A percentile compares a stretch with the other conserved stretches of the same genome.
Evolutionary conservation across 2,797 vertebrate species (phyloP).

Genomic region (Oreonectes daqikongensis): DNA sequence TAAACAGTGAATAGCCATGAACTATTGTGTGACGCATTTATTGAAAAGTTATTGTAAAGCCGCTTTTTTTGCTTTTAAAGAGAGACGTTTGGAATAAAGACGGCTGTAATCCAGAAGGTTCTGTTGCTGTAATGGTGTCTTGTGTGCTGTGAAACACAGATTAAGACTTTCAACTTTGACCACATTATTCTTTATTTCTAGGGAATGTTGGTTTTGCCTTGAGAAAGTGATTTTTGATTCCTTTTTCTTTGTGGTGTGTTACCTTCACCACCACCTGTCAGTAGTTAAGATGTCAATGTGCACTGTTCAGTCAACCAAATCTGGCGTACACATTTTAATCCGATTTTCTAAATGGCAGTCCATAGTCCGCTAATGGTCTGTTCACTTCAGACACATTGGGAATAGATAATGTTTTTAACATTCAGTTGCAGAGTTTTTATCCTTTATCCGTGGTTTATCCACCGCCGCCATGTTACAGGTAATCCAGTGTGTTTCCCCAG

Average conservation of each 20-base stretch:
- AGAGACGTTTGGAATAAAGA: slow-evolving; percentile 73
- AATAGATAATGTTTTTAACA: slow-evolving; percentile 1
- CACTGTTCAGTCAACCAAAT: background rate
- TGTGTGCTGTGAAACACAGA: background rate
- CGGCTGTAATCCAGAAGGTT: slow-evolving; percentile 59
- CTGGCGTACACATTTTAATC: background rate
- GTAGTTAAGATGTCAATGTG: slow-evolving; percentile 6
- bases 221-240: too few species aligned
- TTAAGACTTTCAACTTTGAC: background rate
- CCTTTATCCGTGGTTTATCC: slow-evolving; percentile 24
- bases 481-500: slow-evolving; percentile 33
- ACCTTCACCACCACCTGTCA: background rate
- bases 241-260: background rate
- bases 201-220: background rate
- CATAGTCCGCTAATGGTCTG: slow-evolving; percentile 3
- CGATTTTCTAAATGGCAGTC: background rate
- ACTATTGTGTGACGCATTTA: slow-evolving; percentile 68
- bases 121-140: slow-evolving; percentile 46
- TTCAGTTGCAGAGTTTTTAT: background rate
- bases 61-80: slow-evolving; percentile 62
- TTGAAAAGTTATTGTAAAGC: too few species aligned
- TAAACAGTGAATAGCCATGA: slow-evolving; percentile 83
- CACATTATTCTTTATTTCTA: background rate
- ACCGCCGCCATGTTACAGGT: slow-evolving; percentile 4
- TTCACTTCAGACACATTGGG: background rate